phyloP scores from a whole-genome alignment of 2,113 vertebrate species.

The Gallinago paraguaiae region DNA sequence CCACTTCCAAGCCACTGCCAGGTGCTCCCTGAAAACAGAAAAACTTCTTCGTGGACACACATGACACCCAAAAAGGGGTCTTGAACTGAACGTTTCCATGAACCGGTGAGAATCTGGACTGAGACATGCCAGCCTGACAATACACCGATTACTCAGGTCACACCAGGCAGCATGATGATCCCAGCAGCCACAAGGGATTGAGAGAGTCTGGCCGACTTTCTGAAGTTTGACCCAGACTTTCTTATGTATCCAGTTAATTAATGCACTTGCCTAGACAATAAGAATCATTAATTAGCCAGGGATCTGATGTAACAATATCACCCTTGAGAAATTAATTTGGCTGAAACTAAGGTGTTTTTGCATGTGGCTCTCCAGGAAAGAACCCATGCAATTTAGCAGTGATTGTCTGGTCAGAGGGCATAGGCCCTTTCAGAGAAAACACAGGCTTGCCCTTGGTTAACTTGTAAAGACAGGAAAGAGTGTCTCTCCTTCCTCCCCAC shows the following conservation, averaged over 20 bases:
- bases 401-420: neutral
- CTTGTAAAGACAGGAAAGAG: neutral
- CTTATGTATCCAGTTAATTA: neutral
- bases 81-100: neutral
- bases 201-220: conserved; percentile 24
- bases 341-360: neutral
- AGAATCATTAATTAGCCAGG: neutral
- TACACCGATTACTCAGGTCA: neutral
- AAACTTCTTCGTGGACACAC: neutral
- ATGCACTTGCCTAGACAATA: neutral
- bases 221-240: conserved; percentile 36
- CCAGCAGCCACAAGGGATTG: conserved; percentile 17
- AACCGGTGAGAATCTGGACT: neutral
- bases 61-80: neutral
- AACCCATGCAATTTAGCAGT: neutral
- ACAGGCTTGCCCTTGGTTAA: neutral
- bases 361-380: neutral
- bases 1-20: neutral
- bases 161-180: conserved; percentile 13
- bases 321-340: neutral
- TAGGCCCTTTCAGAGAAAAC: neutral
- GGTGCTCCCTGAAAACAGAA: neutral
- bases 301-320: neutral
- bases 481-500: neutral
- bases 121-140: neutral